Percentiles rank a stretch among this genome's conserved stretches.
These are phyloP conservation scores for Callionymus lyra DNA, from an alignment of 2,113 vertebrate species.

Conservation along the genomic window DNA sequence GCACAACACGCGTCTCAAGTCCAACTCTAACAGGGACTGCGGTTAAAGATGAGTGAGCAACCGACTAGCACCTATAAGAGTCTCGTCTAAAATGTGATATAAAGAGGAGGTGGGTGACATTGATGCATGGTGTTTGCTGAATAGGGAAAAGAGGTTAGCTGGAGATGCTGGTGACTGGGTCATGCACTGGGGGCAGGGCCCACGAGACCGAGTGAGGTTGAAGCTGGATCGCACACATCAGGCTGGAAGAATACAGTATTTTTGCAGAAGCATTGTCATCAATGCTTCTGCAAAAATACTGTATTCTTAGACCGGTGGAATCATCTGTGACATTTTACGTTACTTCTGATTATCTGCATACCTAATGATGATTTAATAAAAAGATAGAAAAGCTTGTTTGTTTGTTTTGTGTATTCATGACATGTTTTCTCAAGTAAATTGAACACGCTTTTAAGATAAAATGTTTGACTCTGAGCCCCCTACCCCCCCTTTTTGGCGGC, in stretches of 20 bases:
- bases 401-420: too few relatives aligned
- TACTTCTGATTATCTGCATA: too few relatives aligned
- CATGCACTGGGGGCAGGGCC: conserved; percentile 41
- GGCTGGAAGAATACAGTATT: conserved; percentile 2
- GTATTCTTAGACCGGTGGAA: too few relatives aligned
- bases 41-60: conserved; percentile 17
- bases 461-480: conserved; percentile 8
- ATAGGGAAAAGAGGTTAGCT: conserved; percentile 39
- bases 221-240: conserved; percentile 23
- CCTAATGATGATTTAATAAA: too few relatives aligned
- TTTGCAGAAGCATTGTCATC: too few relatives aligned
- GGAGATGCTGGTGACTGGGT: conserved; percentile 51
- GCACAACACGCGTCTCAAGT: conserved; percentile 13
- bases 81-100: conserved; percentile 18
- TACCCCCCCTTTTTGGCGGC: conserved; percentile 11
- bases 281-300: too few relatives aligned
- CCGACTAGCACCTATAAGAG: conserved; percentile 9
- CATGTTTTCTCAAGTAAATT: too few relatives aligned
- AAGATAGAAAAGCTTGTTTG: too few relatives aligned
- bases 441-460: too few relatives aligned
- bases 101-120: conserved; percentile 43
- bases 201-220: conserved; percentile 3
- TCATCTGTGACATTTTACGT: too few relatives aligned
- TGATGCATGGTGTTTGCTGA: conserved; percentile 60
- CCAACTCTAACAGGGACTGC: too few relatives aligned